Evolutionary conservation across 2,888 invertebrate genomes (phyloP), one percentile per base, ranked within the genome.

Genomic region (Pyrrhosoma nymphula): DNA sequence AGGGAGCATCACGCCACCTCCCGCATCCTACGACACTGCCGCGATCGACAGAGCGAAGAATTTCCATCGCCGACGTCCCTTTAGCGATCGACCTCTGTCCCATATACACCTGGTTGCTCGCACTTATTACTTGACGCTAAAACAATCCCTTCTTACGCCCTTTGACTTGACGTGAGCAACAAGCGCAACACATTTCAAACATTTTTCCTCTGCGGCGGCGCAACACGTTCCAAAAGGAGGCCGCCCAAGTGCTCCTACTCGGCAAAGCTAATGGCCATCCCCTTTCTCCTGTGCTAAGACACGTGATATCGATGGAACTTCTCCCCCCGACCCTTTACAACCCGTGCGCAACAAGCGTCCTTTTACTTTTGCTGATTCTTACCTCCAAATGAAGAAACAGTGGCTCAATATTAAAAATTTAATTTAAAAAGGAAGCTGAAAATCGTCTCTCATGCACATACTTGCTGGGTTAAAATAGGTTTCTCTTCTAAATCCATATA

Each of bases 221-320:
- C 30, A 35, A 35, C 82, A 82, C 35, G 82, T 82, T 35, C 82
- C 82, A 14, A 82, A 35, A 82, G 82, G 82, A 82, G 35, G 82
- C 30, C 30, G 16, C 30, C 35, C 30, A 30, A 30, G 35, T 35
- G 35, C 30, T 16, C 35, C 35, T 8, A n/a, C 30, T 10, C 35
- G 69, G 26, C n/a, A 69, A n/a, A 69, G 69, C 69, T 69, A 69
- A 69, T 35, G 82, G 82, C 35, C 82, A 35, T 82, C 82, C 82
- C 35, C 18, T 35, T 30, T 14, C n/a, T 82, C 82, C 82, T 26
- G 82, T 35, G 18, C 82, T 82, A 35, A 16, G 82, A 35, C 35
- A 35, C 82, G 82, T 82, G 82, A 35, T 35, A 35, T 16, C 16
- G 82, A 35, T 16, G 82, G 35, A 69, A 82, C 12, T n/a, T 10